Percentiles rank a stretch among this genome's conserved stretches.
Conservation (phyloP, 2,797 vertebrate genomes). For the Macropodus opercularis region DNA sequence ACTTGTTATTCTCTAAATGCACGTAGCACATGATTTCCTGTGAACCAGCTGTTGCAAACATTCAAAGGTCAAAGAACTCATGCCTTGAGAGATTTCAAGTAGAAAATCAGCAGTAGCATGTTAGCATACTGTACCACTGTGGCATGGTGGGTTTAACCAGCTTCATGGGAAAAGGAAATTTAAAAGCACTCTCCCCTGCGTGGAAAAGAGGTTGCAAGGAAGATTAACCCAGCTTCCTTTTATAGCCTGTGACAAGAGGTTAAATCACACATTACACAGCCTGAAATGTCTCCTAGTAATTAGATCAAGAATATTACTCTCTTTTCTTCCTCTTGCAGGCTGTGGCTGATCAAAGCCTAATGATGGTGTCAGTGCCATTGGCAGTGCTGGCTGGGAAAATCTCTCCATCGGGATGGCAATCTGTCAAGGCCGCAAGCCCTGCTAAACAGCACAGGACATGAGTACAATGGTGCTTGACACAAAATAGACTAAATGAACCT, state of each 20-base stretch:
- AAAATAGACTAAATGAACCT: slow-evolving; percentile 70
- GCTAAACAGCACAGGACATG: slow-evolving; percentile 73
- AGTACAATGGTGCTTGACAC: slow-evolving; percentile 72
- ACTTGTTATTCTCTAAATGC: slow-evolving; percentile 64
- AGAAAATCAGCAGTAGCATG: slow-evolving; percentile 51
- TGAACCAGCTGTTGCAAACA: slow-evolving; percentile 66
- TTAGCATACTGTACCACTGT: slow-evolving; percentile 47
- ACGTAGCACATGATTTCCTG: slow-evolving; percentile 43
- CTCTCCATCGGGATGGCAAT: slow-evolving; percentile 77
- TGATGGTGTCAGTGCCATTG: slow-evolving; percentile 78
- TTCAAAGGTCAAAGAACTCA: slow-evolving; percentile 74
- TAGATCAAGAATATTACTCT: slow-evolving; percentile 86
- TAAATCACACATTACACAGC: slow-evolving; percentile 84
- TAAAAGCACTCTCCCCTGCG: slow-evolving; percentile 73
- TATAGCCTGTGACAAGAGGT: slow-evolving; percentile 85
- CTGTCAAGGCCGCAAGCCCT: slow-evolving; percentile 71
- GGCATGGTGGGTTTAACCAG: slow-evolving; percentile 53
- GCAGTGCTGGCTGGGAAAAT: slow-evolving; percentile 75
- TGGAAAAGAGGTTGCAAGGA: slow-evolving; percentile 80
- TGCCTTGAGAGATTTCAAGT: slow-evolving; percentile 66
- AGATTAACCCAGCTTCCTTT: slow-evolving; percentile 87
- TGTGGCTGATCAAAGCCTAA: slow-evolving; percentile 83
- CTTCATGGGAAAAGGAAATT: slow-evolving; percentile 71
- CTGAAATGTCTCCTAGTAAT: slow-evolving; percentile 84
- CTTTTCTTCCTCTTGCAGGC: slow-evolving; percentile 70